phyloP scores from a whole-genome alignment of 1,140 invertebrate genomes.

The honey bee (Apis mellifera) region Amel_HAv3.1 CM009932.2:8278501-8279000 shows the following conservation, averaged over 20 bases:
- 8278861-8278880: neutral
- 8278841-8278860: neutral
- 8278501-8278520: conserved; percentile 44
- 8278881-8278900: neutral
- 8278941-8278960: too few species aligned
- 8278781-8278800: too few species aligned
- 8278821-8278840: neutral
- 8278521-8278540: conserved; percentile 1
- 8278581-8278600: conserved; percentile 23
- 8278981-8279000: too few species aligned
- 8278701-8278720: neutral
- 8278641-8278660: conserved; percentile 29
- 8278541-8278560: neutral
- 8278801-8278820: conserved; percentile 7
- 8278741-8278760: neutral
- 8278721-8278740: neutral
- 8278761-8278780: neutral
- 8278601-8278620: conserved; percentile 51
- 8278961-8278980: too few species aligned
- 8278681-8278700: conserved; percentile 12
- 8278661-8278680: too few species aligned
- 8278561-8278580: conserved; percentile 11
- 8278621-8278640: conserved; percentile 37
- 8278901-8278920: neutral
- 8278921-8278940: too few species aligned